Percentiles rank a stretch among this genome's conserved stretches.
These are phyloP conservation scores for Ciconia nigra DNA, from an alignment of 2,797 vertebrate genomes.

Conservation along the genomic window DNA sequence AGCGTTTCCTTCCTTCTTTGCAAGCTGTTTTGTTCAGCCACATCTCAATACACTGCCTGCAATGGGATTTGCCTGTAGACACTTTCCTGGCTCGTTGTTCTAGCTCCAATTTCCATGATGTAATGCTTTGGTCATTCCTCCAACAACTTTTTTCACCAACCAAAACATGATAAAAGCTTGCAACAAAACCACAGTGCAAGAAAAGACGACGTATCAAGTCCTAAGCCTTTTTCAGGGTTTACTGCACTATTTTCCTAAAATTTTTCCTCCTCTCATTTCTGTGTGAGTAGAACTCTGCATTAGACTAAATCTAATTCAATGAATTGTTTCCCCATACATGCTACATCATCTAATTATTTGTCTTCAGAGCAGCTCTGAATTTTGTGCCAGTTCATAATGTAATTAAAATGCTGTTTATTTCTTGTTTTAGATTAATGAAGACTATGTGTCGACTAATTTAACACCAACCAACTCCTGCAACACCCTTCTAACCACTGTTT, in stretches of 20 bases:
- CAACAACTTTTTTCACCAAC: not conserved
- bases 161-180: not conserved
- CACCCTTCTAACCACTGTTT: not conserved
- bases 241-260: not conserved
- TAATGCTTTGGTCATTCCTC: not conserved
- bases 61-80: not conserved
- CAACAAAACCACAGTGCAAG: not conserved
- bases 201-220: not conserved
- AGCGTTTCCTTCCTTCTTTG: not conserved
- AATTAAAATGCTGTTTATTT: slow-evolving; percentile 25
- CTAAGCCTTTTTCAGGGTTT: not conserved
- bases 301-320: not conserved
- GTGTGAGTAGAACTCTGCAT: not conserved
- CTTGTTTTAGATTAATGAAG: not conserved
- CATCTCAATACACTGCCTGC: not conserved
- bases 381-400: not conserved
- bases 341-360: not conserved
- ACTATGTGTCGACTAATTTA: not conserved
- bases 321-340: not conserved
- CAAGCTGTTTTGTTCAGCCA: not conserved
- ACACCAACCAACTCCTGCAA: not conserved
- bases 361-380: not conserved
- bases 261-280: not conserved
- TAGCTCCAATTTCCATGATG: not conserved
- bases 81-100: not conserved